These are phyloP conservation scores for Telmatochromis sp. DNA, from an alignment of 2,113 vertebrate genomes.

Conservation along the genomic window DNA sequence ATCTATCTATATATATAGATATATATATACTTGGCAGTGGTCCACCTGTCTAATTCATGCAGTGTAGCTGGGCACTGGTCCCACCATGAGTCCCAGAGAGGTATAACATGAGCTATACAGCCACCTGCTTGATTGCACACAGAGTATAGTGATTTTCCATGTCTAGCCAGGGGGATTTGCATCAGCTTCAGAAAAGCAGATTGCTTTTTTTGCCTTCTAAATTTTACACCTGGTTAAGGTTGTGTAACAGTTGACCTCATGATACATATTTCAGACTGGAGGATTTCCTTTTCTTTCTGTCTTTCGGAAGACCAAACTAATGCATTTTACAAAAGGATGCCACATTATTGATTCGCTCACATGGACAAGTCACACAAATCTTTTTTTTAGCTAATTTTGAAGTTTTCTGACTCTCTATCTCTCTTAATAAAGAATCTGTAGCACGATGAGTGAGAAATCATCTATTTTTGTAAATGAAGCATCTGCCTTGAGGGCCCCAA, in stretches of 20 bases:
- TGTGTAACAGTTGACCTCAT: neutral
- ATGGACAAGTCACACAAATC: neutral
- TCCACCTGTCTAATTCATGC: neutral
- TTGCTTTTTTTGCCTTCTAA: neutral
- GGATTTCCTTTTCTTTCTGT: neutral
- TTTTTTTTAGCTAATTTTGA: neutral
- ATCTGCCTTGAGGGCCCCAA: neutral
- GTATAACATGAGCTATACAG: neutral
- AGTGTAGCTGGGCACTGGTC: neutral
- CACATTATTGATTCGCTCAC: neutral
- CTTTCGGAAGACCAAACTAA: neutral
- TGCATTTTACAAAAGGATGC: neutral
- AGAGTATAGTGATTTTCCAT: neutral
- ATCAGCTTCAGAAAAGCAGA: neutral
- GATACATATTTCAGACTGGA: neutral
- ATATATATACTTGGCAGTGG: neutral
- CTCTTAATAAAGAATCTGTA: neutral
- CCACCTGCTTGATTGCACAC: neutral
- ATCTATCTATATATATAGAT: too few relatives aligned
- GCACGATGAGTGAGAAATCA: neutral
- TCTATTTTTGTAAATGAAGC: slow-evolving; percentile 20
- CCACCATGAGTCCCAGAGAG: neutral
- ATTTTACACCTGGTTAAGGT: neutral
- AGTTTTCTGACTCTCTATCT: neutral
- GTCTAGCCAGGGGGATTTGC: neutral